These are phyloP conservation scores for Onychostruthus taczanowskii DNA, from an alignment of 2,113 vertebrate species.

Conservation along the genomic window DNA sequence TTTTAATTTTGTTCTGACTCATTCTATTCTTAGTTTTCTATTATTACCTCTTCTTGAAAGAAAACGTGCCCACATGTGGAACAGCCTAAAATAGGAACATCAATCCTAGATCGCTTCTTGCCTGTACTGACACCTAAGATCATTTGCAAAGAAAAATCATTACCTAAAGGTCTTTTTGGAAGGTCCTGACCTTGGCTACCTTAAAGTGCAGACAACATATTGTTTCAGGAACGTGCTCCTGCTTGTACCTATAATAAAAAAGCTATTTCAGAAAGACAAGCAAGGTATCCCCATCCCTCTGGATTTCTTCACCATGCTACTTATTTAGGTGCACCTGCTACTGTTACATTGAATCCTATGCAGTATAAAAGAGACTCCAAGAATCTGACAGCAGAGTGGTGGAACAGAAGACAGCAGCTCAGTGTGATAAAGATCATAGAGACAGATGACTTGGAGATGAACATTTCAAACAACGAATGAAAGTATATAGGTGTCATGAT, in stretches of 20 bases:
- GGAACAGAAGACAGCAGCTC: neutral
- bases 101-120: neutral
- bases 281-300: neutral
- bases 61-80: neutral
- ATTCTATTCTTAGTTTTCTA: slow-evolving; percentile 38
- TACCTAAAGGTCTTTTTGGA: neutral
- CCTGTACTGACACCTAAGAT: neutral
- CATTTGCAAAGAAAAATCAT: neutral
- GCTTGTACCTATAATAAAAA: neutral
- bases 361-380: neutral
- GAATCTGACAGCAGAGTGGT: neutral
- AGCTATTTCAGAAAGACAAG: neutral
- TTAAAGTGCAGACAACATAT: neutral
- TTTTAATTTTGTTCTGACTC: slow-evolving; percentile 17
- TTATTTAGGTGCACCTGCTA: neutral
- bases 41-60: slow-evolving; percentile 3
- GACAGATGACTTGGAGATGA: neutral
- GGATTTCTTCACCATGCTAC: neutral
- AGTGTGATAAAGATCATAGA: neutral
- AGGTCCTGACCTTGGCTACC: neutral
- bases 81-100: neutral
- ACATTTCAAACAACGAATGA: neutral
- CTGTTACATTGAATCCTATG: neutral
- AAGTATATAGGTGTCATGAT: neutral
- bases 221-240: neutral